Conservation (phyloP, 2,888 invertebrate species). For the Oxystoma pomonae region DNA sequence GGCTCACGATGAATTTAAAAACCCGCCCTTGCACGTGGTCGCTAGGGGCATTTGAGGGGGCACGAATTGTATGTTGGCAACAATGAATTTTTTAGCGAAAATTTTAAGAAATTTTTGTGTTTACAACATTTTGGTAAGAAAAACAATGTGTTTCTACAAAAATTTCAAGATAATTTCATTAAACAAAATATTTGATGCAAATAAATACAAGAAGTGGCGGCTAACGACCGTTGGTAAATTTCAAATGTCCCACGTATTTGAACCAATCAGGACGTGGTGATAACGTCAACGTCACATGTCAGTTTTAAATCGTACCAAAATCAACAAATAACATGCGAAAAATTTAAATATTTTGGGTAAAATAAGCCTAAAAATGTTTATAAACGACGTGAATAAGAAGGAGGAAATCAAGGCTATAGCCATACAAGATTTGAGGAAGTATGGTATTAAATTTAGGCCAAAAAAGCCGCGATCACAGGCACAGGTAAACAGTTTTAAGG, state of each 20-base stretch:
- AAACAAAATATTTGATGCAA: no score
- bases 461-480: conserved; percentile 60
- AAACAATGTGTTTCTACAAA: no score
- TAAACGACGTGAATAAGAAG: conserved; percentile 53
- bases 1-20: no score
- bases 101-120: no score
- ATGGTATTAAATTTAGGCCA: conserved; percentile 66
- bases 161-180: no score
- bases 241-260: background rate
- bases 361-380: conserved; percentile 46
- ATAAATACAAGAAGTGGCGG: no score
- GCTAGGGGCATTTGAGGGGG: no score
- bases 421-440: conserved; percentile 61
- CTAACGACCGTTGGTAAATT: background rate
- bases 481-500: no score
- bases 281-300: background rate
- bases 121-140: no score
- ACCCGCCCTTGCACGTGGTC: no score
- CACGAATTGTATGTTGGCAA: no score
- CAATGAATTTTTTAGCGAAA: no score
- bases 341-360: background rate
- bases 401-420: conserved; percentile 56
- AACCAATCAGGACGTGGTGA: background rate
- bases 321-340: background rate
- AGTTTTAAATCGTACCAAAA: background rate